These are phyloP conservation scores for Gobiocypris rarus DNA, from an alignment of 2,113 vertebrate genomes.

Conservation along the genomic window DNA sequence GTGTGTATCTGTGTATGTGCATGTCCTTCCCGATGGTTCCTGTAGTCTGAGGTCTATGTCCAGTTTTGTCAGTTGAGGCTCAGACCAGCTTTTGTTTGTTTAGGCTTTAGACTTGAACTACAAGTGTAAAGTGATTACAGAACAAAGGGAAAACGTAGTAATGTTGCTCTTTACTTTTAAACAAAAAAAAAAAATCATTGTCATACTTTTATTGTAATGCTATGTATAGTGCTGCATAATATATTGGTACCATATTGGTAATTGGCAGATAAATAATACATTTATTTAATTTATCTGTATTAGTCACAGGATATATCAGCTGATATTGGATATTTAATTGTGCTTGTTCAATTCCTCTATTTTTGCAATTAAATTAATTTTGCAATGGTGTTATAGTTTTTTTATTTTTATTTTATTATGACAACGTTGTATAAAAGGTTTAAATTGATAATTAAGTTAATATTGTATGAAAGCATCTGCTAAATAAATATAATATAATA, in stretches of 20 bases:
- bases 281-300: neutral
- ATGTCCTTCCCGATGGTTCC: slow-evolving; percentile 19
- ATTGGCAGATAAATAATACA: neutral
- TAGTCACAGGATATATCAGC: neutral
- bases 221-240: neutral
- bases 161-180: no score
- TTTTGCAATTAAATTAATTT: neutral
- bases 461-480: neutral
- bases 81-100: slow-evolving; percentile 10
- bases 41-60: neutral
- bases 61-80: slow-evolving; percentile 19
- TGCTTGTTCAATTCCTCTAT: neutral
- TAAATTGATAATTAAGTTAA: neutral
- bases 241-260: neutral
- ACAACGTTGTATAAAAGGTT: neutral
- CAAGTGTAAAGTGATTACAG: neutral
- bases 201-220: neutral
- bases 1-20: slow-evolving; percentile 39
- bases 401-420: no score
- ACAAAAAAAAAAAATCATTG: no score
- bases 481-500: neutral
- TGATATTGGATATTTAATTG: neutral
- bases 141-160: neutral
- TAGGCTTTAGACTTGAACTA: neutral
- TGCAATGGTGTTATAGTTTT: no score